Percentiles rank a stretch among this genome's conserved stretches.
Conservation (phyloP, 2,888 invertebrate genomes). For the Tipula helvola region DNA sequence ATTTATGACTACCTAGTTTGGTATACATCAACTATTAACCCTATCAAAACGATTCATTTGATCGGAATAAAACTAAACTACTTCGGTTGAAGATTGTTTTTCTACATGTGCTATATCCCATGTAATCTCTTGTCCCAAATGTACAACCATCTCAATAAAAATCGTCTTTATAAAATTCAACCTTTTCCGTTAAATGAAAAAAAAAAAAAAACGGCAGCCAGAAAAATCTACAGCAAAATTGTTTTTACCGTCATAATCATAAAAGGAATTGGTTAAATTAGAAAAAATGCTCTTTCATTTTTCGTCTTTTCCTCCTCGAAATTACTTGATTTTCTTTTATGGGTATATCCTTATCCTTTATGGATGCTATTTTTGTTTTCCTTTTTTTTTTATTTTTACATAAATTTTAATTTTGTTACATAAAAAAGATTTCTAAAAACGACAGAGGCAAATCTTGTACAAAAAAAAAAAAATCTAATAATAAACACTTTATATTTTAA, state of each 20-base stretch:
- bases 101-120: neutral
- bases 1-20: neutral
- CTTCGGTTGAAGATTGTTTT: neutral
- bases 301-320: neutral
- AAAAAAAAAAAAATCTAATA: neutral
- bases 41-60: neutral
- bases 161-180: neutral
- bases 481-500: neutral
- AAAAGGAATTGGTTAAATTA: neutral
- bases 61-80: neutral
- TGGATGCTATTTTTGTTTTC: neutral
- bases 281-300: neutral
- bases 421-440: neutral
- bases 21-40: neutral
- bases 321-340: neutral
- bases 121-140: neutral
- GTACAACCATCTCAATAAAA: neutral
- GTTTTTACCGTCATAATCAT: neutral
- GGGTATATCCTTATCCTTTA: neutral
- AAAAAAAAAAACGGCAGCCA: neutral
- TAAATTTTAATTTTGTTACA: neutral
- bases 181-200: neutral
- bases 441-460: neutral
- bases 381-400: neutral
- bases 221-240: neutral